phyloP scores from a whole-genome alignment of 2,797 vertebrate genomes.

The Micrastur ruficollis region DNA sequence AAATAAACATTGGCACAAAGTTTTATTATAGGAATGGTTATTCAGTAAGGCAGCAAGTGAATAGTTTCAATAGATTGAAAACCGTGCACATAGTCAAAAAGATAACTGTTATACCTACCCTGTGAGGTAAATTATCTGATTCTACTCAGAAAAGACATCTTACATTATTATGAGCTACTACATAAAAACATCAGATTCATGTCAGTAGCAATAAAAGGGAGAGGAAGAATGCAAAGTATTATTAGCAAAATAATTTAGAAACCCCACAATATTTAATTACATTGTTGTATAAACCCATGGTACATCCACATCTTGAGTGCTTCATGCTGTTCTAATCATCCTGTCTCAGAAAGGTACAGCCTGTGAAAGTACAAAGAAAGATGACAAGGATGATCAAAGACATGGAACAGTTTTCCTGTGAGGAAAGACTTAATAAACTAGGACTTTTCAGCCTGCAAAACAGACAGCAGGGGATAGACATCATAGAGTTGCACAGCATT shows the following conservation, averaged over 20 bases:
- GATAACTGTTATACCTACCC: not conserved
- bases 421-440: not conserved
- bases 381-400: constrained; percentile 2
- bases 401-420: not conserved
- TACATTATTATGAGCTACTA: not conserved
- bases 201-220: not conserved
- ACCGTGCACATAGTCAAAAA: not conserved
- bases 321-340: constrained; percentile 8
- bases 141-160: not conserved
- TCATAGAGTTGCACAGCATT: not conserved
- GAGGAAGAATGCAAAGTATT: not conserved
- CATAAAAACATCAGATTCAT: not conserved
- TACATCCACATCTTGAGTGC: not conserved
- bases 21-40: not conserved
- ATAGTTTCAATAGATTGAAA: not conserved
- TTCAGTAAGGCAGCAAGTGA: not conserved
- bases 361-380: not conserved
- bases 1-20: not conserved
- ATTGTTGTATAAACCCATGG: not conserved
- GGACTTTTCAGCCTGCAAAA: not conserved
- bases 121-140: not conserved
- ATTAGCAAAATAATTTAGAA: not conserved
- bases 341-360: not conserved
- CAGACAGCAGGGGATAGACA: not conserved
- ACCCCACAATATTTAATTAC: not conserved